A percentile compares a stretch with the other conserved stretches of the same genome.
Evolutionary conservation across 1,140 invertebrate genomes (phyloP).

Genomic region (Elysia chlorotica): DNA sequence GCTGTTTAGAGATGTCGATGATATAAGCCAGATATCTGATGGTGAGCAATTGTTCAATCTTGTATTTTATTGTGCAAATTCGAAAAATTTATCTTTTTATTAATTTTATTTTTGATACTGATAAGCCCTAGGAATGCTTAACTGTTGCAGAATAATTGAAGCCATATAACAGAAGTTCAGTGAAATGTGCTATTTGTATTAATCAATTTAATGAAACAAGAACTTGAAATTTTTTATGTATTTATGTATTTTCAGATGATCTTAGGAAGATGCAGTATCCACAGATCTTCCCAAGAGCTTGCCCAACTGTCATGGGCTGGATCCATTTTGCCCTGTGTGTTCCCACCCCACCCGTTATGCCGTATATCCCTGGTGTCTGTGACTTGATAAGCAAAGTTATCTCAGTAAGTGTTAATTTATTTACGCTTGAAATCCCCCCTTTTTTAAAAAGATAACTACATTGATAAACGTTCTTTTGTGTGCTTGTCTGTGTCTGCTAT

Average conservation of each 20-base stretch:
- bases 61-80: no score
- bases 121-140: not conserved
- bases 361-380: slow-evolving; percentile 71
- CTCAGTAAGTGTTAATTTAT: slow-evolving; percentile 70
- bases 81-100: no score
- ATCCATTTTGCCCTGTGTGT: no score
- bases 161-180: no score
- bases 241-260: slow-evolving; percentile 53
- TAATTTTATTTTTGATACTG: no score
- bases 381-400: slow-evolving; percentile 74
- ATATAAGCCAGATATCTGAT: slow-evolving; percentile 46
- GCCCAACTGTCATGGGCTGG: slow-evolving; percentile 75
- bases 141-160: not conserved
- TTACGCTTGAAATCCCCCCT: no score
- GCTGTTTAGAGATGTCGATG: slow-evolving; percentile 61
- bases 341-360: no score
- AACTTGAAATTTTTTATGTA: not conserved
- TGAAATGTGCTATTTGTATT: not conserved
- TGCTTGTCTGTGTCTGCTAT: no score
- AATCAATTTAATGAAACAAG: not conserved
- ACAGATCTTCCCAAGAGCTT: slow-evolving; percentile 67
- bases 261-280: slow-evolving; percentile 70
- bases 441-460: no score
- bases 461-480: no score
- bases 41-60: slow-evolving; percentile 27